Percentiles rank a stretch among this genome's conserved stretches.
These are phyloP conservation scores for Drosophila parvula DNA, from an alignment of 1,140 invertebrate species.

Conservation along the genomic window DNA sequence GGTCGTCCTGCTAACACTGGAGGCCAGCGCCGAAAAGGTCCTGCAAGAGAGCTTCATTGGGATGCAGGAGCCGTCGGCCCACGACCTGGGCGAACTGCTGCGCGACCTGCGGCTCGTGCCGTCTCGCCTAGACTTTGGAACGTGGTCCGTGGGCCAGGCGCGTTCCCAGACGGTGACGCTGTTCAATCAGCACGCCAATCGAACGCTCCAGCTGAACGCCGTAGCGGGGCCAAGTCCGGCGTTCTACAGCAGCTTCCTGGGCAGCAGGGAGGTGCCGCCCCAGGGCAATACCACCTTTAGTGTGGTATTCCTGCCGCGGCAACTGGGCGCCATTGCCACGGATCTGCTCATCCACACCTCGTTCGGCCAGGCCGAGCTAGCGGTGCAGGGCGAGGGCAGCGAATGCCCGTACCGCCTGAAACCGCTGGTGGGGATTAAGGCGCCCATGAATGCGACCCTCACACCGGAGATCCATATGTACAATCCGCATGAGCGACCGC, in stretches of 20 bases:
- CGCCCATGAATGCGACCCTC: slow-evolving; percentile 96
- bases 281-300: slow-evolving; percentile 97
- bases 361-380: slow-evolving; percentile 91
- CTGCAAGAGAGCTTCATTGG: slow-evolving; percentile 61
- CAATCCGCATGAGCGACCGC: slow-evolving; percentile 94
- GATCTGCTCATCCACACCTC: slow-evolving; percentile 97
- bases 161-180: slow-evolving; percentile 91
- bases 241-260: slow-evolving; percentile 97
- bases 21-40: slow-evolving; percentile 40
- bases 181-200: slow-evolving; percentile 90
- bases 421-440: slow-evolving; percentile 94
- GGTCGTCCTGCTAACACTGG: slow-evolving; percentile 10
- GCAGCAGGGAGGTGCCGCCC: slow-evolving; percentile 95
- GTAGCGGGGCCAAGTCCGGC: slow-evolving; percentile 94
- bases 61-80: slow-evolving; percentile 53
- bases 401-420: slow-evolving; percentile 94
- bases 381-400: slow-evolving; percentile 92
- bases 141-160: slow-evolving; percentile 92
- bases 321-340: slow-evolving; percentile 94
- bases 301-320: slow-evolving; percentile 96
- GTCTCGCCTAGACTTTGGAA: slow-evolving; percentile 77
- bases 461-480: slow-evolving; percentile 95
- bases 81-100: slow-evolving; percentile 65
- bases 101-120: slow-evolving; percentile 75
- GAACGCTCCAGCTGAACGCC: slow-evolving; percentile 92